Conservation (phyloP, 2,113 vertebrate genomes). For the Phaethornis superciliosus region DNA sequence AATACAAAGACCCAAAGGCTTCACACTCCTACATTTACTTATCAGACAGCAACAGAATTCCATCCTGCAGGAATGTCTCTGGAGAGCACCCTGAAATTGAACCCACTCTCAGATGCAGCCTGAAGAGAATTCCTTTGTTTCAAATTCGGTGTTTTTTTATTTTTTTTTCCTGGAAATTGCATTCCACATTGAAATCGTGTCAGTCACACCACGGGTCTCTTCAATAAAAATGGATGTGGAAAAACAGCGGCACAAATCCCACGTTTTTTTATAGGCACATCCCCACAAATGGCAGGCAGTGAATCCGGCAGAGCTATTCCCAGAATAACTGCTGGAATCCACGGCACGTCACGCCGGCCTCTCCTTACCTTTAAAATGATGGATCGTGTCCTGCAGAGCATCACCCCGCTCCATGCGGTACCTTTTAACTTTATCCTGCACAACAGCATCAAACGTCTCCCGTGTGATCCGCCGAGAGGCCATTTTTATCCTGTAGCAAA, state of each 20-base stretch:
- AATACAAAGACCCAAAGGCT: not conserved
- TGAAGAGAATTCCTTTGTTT: constrained; percentile 39
- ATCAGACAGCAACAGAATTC: not conserved
- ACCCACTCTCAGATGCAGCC: not conserved
- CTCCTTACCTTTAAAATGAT: constrained; percentile 66
- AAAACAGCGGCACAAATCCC: not conserved
- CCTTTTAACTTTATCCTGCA: constrained; percentile 75
- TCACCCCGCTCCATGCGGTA: constrained; percentile 66
- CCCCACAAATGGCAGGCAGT: not conserved
- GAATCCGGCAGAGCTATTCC: rapidly evolving
- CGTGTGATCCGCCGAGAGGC: constrained; percentile 73
- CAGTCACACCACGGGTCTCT: not conserved
- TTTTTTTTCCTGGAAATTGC: not conserved
- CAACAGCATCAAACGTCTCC: constrained; percentile 72
- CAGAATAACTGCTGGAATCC: rapidly evolving
- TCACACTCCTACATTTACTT: not conserved
- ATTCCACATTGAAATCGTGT: not conserved
- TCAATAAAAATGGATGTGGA: not conserved
- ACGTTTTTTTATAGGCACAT: not conserved
- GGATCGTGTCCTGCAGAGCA: constrained; percentile 39
- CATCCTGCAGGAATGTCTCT: not conserved
- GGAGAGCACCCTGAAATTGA: not conserved
- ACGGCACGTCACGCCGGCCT: rapidly evolving
- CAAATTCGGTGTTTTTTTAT: not conserved
- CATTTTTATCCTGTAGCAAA: constrained; percentile 57